Base-by-base conservation (phyloP, 2,113 vertebrate species). In the Willisornis vidua region DNA sequence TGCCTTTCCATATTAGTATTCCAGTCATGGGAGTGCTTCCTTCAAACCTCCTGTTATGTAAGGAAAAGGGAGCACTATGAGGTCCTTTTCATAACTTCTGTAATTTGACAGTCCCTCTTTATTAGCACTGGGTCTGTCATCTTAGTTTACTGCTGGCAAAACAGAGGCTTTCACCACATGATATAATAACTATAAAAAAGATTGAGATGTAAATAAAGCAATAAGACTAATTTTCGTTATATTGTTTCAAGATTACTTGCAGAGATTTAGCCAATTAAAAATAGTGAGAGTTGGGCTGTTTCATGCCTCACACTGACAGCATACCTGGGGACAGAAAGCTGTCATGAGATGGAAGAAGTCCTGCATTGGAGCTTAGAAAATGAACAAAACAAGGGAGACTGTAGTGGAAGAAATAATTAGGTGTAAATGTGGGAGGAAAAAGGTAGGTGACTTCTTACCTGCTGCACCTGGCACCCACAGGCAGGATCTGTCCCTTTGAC, bases 191-290 rank as follows among this genome's bases (percentile, higher is more conserved):
- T 25, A 14, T 71, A 33, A 85, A 75, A 51, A 71, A 87, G 80
- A 75, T 61, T 55, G 63, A 68, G 62, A 48, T 55, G 77, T 57
- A 77, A 75, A 71, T 54, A 91, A 81, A 0, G 0, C 25, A 45
- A 8, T 61, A 71, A 76, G 67, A 22, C 35, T 89, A 15, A 91
- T 94, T 95, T 75, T 46, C 63, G 26, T 28, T 24, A 23, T 61
- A 37, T 61, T 70, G 70, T 89, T 87, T 94, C 84, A 43, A 74
- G 93, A 94, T n/a, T 74, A 49, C 55, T 87, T 72, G 76, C 66
- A 70, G 89, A 59, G 62, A 48, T 93, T 35, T 57, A 74, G 46
- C 39, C 67, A 29, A 63, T 94, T 84, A 91, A 71, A 57, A 76
- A 9, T 1, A 41, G 55, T 7, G 7, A 55, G 62, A 19, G 45